Conservation (phyloP, 92 coral and sea anemone genomes). For the Porites divaricata region DNA sequence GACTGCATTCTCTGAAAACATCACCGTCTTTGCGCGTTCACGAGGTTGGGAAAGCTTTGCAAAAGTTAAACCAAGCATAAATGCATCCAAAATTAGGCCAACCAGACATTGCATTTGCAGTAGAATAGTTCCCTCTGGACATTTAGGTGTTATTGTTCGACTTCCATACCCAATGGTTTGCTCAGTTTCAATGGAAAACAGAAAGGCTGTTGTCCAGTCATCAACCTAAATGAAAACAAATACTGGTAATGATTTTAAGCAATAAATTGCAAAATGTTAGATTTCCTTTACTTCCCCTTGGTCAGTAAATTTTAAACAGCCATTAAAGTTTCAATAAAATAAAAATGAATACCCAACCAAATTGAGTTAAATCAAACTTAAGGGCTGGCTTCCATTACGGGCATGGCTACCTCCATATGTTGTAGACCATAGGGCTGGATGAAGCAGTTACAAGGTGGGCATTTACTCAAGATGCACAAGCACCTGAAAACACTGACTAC, state of each 20-base stretch:
- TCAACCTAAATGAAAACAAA: conserved; percentile 64
- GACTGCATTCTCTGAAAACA: conserved; percentile 83
- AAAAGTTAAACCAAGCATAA: conserved; percentile 91
- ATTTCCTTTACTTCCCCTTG: too few relatives aligned
- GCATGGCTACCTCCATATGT: too few relatives aligned
- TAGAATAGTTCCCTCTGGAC: conserved; percentile 82
- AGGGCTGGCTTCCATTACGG: too few relatives aligned
- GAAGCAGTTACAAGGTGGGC: too few relatives aligned
- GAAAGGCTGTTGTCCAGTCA: conserved; percentile 91
- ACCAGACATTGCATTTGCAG: conserved; percentile 80
- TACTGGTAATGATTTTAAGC: not conserved
- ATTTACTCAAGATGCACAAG: too few relatives aligned
- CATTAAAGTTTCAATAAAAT: too few relatives aligned
- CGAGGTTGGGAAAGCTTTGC: conserved; percentile 96
- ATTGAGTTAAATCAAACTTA: too few relatives aligned
- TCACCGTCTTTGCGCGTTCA: conserved; percentile 86
- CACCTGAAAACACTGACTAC: too few relatives aligned
- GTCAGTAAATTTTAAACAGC: too few relatives aligned
- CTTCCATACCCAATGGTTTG: conserved; percentile 98
- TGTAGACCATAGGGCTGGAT: too few relatives aligned
- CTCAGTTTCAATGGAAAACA: conserved; percentile 95
- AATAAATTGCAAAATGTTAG: too few relatives aligned
- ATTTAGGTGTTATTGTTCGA: conserved; percentile 78
- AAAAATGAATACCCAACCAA: too few relatives aligned
- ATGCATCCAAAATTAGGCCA: conserved; percentile 87